phyloP scores from a whole-genome alignment of 2,797 vertebrate species.

The Selene dorsalis region DNA sequence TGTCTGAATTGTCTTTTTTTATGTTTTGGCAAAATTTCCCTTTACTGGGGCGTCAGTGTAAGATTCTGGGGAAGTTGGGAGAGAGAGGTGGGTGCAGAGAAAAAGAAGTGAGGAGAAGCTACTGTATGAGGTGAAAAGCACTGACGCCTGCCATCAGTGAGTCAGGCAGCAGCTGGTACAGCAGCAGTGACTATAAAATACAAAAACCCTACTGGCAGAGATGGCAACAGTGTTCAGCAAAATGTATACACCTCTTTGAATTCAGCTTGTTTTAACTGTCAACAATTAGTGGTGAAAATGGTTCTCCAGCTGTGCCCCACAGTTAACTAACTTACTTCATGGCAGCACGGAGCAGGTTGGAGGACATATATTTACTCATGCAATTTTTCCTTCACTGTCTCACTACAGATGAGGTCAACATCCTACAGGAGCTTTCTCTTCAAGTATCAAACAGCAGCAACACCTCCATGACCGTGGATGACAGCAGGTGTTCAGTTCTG shows the following conservation, averaged over 20 bases:
- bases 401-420: conserved; percentile 85
- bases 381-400: conserved; percentile 13
- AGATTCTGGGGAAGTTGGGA: not conserved
- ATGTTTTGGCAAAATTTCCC: not conserved
- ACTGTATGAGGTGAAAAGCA: not conserved
- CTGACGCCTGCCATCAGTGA: no score
- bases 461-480: conserved; percentile 79
- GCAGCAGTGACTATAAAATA: not conserved
- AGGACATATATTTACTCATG: not conserved
- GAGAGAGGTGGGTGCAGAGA: no score
- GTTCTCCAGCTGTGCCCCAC: not conserved
- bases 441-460: conserved; percentile 80
- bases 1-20: not conserved
- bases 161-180: no score
- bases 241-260: not conserved
- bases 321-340: not conserved
- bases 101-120: no score
- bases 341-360: no score
- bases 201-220: no score
- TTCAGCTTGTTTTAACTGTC: not conserved
- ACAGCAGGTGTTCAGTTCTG: conserved; percentile 81
- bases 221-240: not conserved
- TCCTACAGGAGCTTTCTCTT: conserved; percentile 84
- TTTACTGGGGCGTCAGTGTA: not conserved
- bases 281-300: not conserved